Conservation (phyloP, 2,113 vertebrate genomes). For the Struthio camelus region DNA sequence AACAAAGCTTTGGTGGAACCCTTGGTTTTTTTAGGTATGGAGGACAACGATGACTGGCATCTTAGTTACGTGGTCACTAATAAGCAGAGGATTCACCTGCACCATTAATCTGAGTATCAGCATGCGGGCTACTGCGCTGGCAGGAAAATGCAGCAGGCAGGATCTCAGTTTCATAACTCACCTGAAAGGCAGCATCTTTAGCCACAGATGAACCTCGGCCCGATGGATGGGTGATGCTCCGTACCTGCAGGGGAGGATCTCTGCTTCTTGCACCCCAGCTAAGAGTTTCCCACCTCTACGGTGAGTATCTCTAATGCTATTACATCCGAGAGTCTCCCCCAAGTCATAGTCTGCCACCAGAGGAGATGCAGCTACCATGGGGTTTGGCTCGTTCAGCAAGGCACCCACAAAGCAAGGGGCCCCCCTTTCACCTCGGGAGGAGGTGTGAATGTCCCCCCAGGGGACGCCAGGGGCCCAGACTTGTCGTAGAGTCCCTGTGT, state of each 20-base stretch:
- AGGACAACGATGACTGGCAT: no score
- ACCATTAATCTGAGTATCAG: no score
- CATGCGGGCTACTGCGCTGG: no score
- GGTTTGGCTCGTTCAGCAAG: not conserved
- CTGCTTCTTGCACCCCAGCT: not conserved
- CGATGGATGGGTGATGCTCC: not conserved
- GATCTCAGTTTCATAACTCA: not conserved
- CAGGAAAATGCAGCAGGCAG: not conserved
- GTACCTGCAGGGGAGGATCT: not conserved
- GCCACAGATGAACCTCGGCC: not conserved
- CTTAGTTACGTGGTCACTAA: no score
- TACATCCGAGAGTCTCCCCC: not conserved
- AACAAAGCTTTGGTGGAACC: no score
- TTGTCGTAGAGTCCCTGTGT: not conserved
- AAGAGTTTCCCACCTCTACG: fast-evolving
- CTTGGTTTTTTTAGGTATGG: no score
- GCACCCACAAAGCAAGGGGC: not conserved
- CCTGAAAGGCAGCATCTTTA: not conserved
- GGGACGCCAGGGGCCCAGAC: fast-evolving
- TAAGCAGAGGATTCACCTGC: no score
- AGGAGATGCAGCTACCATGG: not conserved
- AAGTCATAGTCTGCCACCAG: not conserved
- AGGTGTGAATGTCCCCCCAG: not conserved
- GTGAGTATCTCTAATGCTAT: not conserved
- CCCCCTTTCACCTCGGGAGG: not conserved